These are phyloP conservation scores for Potamarius usumacintae DNA, from an alignment of 2,113 vertebrate species.

Conservation along the genomic window DNA sequence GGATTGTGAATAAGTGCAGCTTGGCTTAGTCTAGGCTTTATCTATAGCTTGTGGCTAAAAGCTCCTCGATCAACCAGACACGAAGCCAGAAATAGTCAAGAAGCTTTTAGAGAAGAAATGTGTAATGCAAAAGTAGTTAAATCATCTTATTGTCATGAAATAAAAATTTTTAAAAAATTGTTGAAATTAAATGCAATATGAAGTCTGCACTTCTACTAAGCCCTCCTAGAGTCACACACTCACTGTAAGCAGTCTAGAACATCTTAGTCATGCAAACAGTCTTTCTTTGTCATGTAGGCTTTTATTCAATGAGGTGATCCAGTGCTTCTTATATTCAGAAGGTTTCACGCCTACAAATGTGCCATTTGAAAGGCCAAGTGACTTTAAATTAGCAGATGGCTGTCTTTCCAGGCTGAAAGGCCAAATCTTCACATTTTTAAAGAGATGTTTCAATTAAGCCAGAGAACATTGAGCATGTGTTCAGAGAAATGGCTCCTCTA, in stretches of 20 bases:
- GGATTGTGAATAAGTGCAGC: background rate
- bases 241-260: background rate
- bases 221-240: background rate
- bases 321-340: constrained; percentile 48
- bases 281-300: constrained; percentile 17
- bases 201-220: background rate
- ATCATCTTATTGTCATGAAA: background rate
- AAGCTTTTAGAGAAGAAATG: background rate
- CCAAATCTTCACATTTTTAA: constrained; percentile 61
- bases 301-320: constrained; percentile 45
- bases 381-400: constrained; percentile 64
- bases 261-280: background rate
- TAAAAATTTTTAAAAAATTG: background rate
- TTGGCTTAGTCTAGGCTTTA: constrained; percentile 4
- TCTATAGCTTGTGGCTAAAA: constrained; percentile 8
- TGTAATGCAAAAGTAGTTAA: background rate
- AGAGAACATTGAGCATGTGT: constrained; percentile 39
- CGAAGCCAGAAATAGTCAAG: background rate
- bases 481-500: constrained; percentile 41
- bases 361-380: constrained; percentile 62
- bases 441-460: constrained; percentile 67
- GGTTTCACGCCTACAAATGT: constrained; percentile 37
- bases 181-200: background rate
- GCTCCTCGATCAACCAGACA: background rate
- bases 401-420: constrained; percentile 55